Evolutionary conservation across 37 sponge, comb jelly and placozoan species (phyloP).

Genomic region (Ephydatia muelleri): DNA sequence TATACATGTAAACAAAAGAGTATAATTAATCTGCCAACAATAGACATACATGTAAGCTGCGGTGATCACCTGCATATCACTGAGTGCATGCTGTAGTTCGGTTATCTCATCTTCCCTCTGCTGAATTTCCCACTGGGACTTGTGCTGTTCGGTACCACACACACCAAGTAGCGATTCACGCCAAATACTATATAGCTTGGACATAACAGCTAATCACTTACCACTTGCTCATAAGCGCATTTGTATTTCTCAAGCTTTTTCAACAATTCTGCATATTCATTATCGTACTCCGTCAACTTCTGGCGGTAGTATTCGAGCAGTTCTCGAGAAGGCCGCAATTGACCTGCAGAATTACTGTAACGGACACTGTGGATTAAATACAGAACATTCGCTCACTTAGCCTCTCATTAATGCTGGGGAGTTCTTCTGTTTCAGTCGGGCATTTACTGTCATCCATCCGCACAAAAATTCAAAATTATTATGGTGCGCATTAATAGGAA

Average conservation of each 20-base stretch:
- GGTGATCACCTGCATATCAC: conserved; percentile 94
- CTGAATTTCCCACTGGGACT: conserved; percentile 82
- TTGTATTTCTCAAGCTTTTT: conserved; percentile 83
- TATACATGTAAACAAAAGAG: conserved; percentile 16
- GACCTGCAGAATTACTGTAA: conserved; percentile 7
- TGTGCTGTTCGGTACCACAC: conserved; percentile 56
- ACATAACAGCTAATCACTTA: conserved; percentile 7
- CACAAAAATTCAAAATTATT: neutral
- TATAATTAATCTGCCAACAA: neutral
- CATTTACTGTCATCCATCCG: neutral
- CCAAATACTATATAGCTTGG: neutral
- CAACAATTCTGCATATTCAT: conserved; percentile 80
- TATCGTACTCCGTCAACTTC: conserved; percentile 96
- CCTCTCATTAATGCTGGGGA: neutral
- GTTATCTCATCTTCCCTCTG: conserved; percentile 95
- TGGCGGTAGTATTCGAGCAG: conserved; percentile 94
- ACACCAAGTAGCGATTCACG: neutral
- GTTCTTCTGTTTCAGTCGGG: neutral
- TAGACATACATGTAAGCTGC: neutral
- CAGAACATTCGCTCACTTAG: neutral
- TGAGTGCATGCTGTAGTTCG: conserved; percentile 97
- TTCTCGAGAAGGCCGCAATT: conserved; percentile 76
- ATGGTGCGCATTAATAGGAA: neutral
- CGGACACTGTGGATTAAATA: too few relatives aligned
- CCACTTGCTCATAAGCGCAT: conserved; percentile 72